Evolutionary conservation across 2,888 invertebrate genomes (phyloP).

Genomic region (Phyto melanocephala): DNA sequence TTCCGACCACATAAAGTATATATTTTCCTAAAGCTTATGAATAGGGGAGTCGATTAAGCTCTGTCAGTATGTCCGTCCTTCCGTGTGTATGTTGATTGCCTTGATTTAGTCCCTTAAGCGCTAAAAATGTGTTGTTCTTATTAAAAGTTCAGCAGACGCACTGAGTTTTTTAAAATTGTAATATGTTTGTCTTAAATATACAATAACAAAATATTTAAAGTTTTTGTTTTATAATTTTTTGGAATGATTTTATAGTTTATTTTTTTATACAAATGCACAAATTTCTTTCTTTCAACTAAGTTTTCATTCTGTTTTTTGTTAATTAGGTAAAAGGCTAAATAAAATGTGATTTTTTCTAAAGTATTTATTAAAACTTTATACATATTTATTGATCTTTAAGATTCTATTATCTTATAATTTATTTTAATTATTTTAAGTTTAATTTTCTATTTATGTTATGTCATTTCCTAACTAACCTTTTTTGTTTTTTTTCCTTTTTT

Average conservation of each 20-base stretch:
- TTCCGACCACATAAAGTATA: too few relatives aligned
- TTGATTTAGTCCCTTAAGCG: too few relatives aligned
- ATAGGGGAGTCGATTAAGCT: too few relatives aligned
- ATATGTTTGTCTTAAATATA: constrained; percentile 26
- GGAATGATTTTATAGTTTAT: constrained; percentile 10
- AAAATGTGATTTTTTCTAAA: too few relatives aligned
- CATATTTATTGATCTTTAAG: too few relatives aligned
- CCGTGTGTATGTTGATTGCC: too few relatives aligned
- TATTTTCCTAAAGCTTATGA: too few relatives aligned
- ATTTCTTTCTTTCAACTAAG: constrained; percentile 14
- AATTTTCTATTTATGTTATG: constrained; percentile 39
- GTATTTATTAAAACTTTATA: too few relatives aligned
- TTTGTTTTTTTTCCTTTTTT: constrained; percentile 44
- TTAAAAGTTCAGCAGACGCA: too few relatives aligned
- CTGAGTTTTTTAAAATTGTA: too few relatives aligned
- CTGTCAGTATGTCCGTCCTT: too few relatives aligned
- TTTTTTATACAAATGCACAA: constrained; percentile 34
- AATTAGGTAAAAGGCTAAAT: constrained; percentile 27
- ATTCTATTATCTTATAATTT: neutral
- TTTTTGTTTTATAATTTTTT: neutral
- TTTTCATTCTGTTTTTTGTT: neutral
- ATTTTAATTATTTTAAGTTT: constrained; percentile 13
- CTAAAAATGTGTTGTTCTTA: too few relatives aligned
- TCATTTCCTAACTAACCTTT: constrained; percentile 56
- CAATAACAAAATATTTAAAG: constrained; percentile 15